Evolutionary conservation across 2,113 vertebrate genomes (phyloP), one percentile per base, ranked within the genome.

Genomic region (Hyla sarda): DNA sequence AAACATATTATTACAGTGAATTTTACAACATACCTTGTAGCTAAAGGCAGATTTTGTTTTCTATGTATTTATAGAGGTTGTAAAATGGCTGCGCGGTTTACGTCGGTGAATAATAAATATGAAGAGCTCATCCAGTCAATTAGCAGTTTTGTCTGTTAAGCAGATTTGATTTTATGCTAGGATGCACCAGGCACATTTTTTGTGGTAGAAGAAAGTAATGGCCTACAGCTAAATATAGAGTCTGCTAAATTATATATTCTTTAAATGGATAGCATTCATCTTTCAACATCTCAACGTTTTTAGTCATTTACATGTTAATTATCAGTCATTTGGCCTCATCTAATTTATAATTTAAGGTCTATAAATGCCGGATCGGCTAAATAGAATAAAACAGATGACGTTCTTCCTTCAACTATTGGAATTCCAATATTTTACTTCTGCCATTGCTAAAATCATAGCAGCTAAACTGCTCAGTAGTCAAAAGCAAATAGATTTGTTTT

Each of bases 301-400:
- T 30, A 79, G 84, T 28, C 75, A 50, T 67, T 23, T 87, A 45
- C 67, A 87, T 81, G 85, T 87, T 87, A 87, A 87, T 87, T 87
- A 82, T 81, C 77, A 82, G 85, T 65, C 52, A 87, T 81, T 58
- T 73, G 73, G 78, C 67, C 45, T 41, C 17, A 52, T 81, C 48
- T 86, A 81, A 86, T 58, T 52, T 80, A 74, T 74, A 56, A 87
- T 62, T 45, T 87, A 32, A 34, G 13, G 56, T 81, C 77, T 74
- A 32, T 82, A 82, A 74, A 62, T 74, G 69, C 54, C 48, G n/a
- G 17, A 80, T 80, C 65, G 73, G 85, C 77, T 87, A 19, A 82
- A 87, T 87, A 41, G 17, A 13, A 60, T 34, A 28, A 86, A 45
- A 74, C 50, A 60, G n/a, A 81, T 47, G 28, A 28, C 41, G 65